A percentile compares a stretch with the other conserved stretches of the same genome.
phyloP scores from a whole-genome alignment of 1,140 invertebrate species.

The Dufourea novaeangliae region DNA sequence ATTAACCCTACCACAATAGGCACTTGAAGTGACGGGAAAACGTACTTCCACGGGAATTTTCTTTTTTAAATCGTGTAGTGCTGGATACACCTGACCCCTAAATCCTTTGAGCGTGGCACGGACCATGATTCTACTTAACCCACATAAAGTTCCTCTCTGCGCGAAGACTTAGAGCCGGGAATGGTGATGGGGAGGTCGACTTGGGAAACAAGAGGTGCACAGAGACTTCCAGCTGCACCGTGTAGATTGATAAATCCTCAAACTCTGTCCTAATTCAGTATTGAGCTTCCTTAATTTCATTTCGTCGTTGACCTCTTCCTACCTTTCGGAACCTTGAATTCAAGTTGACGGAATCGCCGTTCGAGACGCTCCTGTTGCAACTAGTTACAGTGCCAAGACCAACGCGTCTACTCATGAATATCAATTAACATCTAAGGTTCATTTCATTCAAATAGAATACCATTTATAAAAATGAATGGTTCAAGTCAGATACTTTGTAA shows the following conservation, averaged over 20 bases:
- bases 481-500: too few species aligned
- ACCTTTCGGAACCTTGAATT: conserved; percentile 21
- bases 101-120: conserved; percentile 63
- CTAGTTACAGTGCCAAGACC: background rate
- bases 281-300: conserved; percentile 73
- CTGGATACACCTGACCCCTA: conserved; percentile 55
- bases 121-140: conserved; percentile 69
- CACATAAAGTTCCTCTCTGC: conserved; percentile 64
- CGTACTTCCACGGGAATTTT: conserved; percentile 25
- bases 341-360: background rate
- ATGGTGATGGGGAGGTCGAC: conserved; percentile 63
- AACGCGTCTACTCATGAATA: background rate
- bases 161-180: conserved; percentile 59
- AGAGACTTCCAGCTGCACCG: conserved; percentile 60
- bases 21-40: conserved; percentile 31
- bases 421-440: background rate
- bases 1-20: conserved; percentile 54
- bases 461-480: background rate
- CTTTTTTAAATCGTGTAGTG: conserved; percentile 39
- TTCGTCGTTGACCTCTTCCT: conserved; percentile 52
- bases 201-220: conserved; percentile 59
- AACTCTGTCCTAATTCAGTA: conserved; percentile 72
- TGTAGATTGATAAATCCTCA: conserved; percentile 72
- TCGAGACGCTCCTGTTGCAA: background rate
- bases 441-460: background rate